Base-by-base conservation (phyloP, 2,888 invertebrate species). In the Coleophora flavipennella region DNA sequence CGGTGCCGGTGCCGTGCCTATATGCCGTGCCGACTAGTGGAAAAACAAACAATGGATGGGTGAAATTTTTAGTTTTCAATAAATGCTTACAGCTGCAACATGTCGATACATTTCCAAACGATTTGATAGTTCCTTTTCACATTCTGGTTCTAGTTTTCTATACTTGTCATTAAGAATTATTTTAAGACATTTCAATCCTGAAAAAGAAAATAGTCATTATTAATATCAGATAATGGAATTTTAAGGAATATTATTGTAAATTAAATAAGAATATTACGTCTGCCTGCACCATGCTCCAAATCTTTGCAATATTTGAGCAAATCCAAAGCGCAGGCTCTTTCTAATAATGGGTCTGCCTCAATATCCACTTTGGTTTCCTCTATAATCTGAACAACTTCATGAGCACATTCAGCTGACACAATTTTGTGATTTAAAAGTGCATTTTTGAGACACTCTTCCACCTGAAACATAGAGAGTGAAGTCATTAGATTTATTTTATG, bases 341-440 rank as follows among this genome's bases (percentile, higher is more conserved):
- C 94, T 42, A 99, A 79, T 35, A 96, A 74, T 0, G 97, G 97
- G 83, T 99, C 99, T 1, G 95, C 94, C 53, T 98, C 94, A 46
- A 99, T 96, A 70, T 99, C 99, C 0, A 96, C 94, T 64, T 93
- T 91, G 0, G 93, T 91, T 67, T 95, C 94, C 58, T 95, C 93
- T 49, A 98, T 94, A 45, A 97, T 87, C 54, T 92, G 91, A 0
- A 95, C 95, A 13, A 99, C 91, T 81, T 97, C 96, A 45, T 91
- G 81, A 33, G 91, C 89, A 67, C 96, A 96, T 50, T 90, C 90
- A 8, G 88, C 87, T 27, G 91, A 91, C 45, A 90, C 89, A 38
- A 94, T 91, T 62, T 88, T 87, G 49, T 90, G 91, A 53, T 89
- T 88, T 41, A 93, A 81, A 40, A 94, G 89, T 10, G 93, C 91